phyloP scores from a whole-genome alignment of 2,797 vertebrate species.

The Microctenopoma lineatum region DNA sequence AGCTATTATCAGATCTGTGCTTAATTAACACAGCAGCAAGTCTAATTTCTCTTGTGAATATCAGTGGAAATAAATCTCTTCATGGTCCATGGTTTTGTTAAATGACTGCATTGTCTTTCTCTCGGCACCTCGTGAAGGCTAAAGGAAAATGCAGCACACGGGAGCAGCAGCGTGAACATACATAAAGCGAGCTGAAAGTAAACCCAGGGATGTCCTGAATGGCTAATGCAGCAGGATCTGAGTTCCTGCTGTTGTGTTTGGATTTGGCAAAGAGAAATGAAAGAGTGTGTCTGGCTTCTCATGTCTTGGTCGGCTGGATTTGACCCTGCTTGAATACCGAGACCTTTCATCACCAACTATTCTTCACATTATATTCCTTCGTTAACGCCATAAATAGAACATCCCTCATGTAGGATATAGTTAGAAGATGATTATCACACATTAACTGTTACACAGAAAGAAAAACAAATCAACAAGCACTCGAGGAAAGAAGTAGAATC shows the following conservation, averaged over 20 bases:
- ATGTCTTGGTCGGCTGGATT: slow-evolving; percentile 59
- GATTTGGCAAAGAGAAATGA: slow-evolving; percentile 57
- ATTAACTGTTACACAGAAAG: slow-evolving; percentile 61
- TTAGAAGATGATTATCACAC: slow-evolving; percentile 85
- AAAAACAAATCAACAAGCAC: slow-evolving; percentile 58
- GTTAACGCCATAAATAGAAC: slow-evolving; percentile 88
- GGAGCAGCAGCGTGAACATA: neutral
- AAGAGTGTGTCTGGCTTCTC: slow-evolving; percentile 53
- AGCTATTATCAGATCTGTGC: neutral
- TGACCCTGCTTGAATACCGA: slow-evolving; percentile 32
- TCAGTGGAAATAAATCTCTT: neutral
- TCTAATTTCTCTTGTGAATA: neutral
- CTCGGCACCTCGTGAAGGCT: slow-evolving; percentile 1
- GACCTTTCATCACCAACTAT: slow-evolving; percentile 36
- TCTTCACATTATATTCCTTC: slow-evolving; percentile 80
- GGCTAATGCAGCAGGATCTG: slow-evolving; percentile 24
- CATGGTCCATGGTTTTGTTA: neutral
- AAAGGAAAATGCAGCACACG: neutral
- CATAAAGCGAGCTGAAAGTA: slow-evolving; percentile 16
- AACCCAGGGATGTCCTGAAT: slow-evolving; percentile 22
- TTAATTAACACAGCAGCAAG: neutral
- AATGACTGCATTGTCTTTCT: slow-evolving; percentile 4
- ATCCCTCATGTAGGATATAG: slow-evolving; percentile 82
- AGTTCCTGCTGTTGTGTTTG: slow-evolving; percentile 4
- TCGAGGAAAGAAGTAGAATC: slow-evolving; percentile 71